Conservation (phyloP, 1,140 invertebrate genomes). For the honey bee (Apis mellifera) region Amel_HAv3.1 CM009943.2:5747501-5748000, state of each 20-base stretch:
- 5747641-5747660: constrained; percentile 89
- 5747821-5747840: constrained; percentile 74
- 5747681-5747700: constrained; percentile 90
- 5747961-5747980: neutral
- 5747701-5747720: constrained; percentile 68
- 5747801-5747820: constrained; percentile 67
- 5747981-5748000: too few relatives aligned
- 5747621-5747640: constrained; percentile 82
- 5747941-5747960: neutral
- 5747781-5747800: constrained; percentile 77
- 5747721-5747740: constrained; percentile 76
- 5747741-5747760: constrained; percentile 80
- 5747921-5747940: neutral
- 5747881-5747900: neutral
- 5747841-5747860: constrained; percentile 74
- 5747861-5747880: constrained; percentile 72
- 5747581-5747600: neutral
- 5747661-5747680: constrained; percentile 91
- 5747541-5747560: constrained; percentile 67
- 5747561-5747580: constrained; percentile 20
- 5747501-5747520: constrained; percentile 87
- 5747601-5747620: too few relatives aligned
- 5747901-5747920: neutral
- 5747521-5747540: constrained; percentile 87
- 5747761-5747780: constrained; percentile 76